These are phyloP conservation scores for Eupithecia dodoneata DNA, from an alignment of 2,888 invertebrate species.

Conservation along the genomic window DNA sequence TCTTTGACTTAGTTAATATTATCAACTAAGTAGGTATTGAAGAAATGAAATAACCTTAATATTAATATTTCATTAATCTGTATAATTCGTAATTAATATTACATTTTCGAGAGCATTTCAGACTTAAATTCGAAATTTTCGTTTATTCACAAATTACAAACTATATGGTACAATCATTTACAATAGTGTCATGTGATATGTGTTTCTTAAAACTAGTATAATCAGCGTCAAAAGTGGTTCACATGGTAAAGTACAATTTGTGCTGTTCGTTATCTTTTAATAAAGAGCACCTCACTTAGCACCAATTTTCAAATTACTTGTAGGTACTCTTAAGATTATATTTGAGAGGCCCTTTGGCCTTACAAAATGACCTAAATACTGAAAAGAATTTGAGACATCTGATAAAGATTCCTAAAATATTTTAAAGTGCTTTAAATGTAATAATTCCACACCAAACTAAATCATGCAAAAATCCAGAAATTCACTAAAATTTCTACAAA, in stretches of 20 bases:
- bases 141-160: slow-evolving; percentile 65
- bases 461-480: slow-evolving; percentile 4
- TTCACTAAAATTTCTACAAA: neutral
- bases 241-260: slow-evolving; percentile 31
- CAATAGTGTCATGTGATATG: slow-evolving; percentile 79
- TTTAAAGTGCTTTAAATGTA: neutral
- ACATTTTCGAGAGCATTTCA: slow-evolving; percentile 64
- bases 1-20: neutral
- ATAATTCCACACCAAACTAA: neutral
- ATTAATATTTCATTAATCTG: slow-evolving; percentile 59
- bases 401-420: neutral
- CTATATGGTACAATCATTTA: slow-evolving; percentile 82
- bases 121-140: slow-evolving; percentile 58
- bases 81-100: slow-evolving; percentile 64
- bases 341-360: neutral
- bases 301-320: slow-evolving; percentile 58
- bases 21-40: neutral
- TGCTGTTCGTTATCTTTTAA: slow-evolving; percentile 23
- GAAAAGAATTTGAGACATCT: neutral
- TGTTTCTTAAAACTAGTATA: slow-evolving; percentile 52
- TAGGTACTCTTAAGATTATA: slow-evolving; percentile 6
- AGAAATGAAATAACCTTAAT: neutral
- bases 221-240: slow-evolving; percentile 37
- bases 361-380: neutral
- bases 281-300: slow-evolving; percentile 71